Evolutionary conservation across 2,888 invertebrate genomes (phyloP).

Genomic region (Dynastes grantii): DNA sequence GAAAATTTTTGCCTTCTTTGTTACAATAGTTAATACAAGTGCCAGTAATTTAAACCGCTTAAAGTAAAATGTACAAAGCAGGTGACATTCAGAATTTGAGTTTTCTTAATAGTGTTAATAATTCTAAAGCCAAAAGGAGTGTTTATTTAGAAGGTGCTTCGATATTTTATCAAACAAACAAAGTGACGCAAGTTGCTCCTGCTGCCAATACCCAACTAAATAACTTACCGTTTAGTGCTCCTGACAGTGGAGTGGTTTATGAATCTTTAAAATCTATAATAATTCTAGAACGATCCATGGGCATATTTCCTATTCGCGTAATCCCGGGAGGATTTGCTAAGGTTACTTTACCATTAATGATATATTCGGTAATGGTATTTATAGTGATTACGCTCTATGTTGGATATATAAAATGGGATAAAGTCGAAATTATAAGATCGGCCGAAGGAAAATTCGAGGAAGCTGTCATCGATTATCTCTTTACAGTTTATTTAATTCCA

Average conservation of each 20-base stretch:
- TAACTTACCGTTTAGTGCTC: conserved; percentile 39
- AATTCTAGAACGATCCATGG: conserved; percentile 73
- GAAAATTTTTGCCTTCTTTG: conserved; percentile 1
- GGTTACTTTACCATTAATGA: conserved; percentile 73
- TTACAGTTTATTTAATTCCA: conserved; percentile 81
- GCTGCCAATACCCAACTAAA: conserved; percentile 44
- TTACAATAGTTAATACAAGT: background rate
- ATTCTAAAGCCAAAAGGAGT: conserved; percentile 52
- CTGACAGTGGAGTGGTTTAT: conserved; percentile 67
- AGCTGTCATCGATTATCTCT: conserved; percentile 83
- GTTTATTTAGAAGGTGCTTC: conserved; percentile 65
- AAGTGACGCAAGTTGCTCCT: conserved; percentile 63
- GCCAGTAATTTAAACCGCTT: background rate
- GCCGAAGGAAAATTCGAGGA: conserved; percentile 77
- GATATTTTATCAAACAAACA: conserved; percentile 57
- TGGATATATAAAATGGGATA: conserved; percentile 76
- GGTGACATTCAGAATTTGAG: conserved; percentile 54
- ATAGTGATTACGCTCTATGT: conserved; percentile 73
- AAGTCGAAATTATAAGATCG: conserved; percentile 76
- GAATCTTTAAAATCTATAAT: conserved; percentile 71
- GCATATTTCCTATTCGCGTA: conserved; percentile 76
- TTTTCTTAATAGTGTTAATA: conserved; percentile 47
- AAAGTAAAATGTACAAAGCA: conserved; percentile 1
- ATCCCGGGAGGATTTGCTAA: conserved; percentile 70
- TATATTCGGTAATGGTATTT: conserved; percentile 72